Evolutionary conservation across 2,888 invertebrate species (phyloP).

Genomic region (Aphidoletes aphidimyza): DNA sequence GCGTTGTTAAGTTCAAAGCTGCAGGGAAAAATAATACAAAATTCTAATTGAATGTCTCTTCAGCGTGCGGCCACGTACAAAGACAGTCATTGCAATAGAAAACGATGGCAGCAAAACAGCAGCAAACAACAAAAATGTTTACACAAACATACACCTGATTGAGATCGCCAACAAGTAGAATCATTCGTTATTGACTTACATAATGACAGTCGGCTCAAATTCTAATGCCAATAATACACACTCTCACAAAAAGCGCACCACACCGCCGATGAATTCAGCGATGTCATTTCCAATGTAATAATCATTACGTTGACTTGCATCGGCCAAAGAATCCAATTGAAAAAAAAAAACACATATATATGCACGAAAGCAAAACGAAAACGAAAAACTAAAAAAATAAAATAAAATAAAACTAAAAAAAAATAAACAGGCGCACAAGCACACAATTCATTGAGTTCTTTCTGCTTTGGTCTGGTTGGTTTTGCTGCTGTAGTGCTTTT

Average conservation of each 20-base stretch:
- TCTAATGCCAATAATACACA: background rate
- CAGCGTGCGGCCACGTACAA: background rate
- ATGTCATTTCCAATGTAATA: conserved; percentile 49
- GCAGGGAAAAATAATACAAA: conserved; percentile 12
- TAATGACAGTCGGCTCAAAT: conserved; percentile 35
- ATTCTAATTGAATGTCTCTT: conserved; percentile 50
- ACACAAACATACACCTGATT: background rate
- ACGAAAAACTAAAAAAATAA: no score
- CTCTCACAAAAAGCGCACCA: background rate
- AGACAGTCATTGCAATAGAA: background rate
- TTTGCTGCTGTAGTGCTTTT: background rate
- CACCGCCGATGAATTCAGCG: conserved; percentile 18
- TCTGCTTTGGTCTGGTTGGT: no score
- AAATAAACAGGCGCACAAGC: background rate
- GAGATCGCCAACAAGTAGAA: conserved; percentile 27
- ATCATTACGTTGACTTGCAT: conserved; percentile 38
- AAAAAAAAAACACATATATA: background rate
- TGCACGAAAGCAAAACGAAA: background rate
- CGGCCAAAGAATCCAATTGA: conserved; percentile 22
- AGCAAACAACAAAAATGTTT: background rate
- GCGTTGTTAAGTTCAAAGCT: conserved; percentile 47
- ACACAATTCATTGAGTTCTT: no score
- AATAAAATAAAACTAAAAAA: background rate
- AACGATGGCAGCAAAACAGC: background rate
- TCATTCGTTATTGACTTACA: conserved; percentile 39